phyloP scores from a whole-genome alignment of 1,140 invertebrate genomes.

The Lepidotrigona ventralis region DNA sequence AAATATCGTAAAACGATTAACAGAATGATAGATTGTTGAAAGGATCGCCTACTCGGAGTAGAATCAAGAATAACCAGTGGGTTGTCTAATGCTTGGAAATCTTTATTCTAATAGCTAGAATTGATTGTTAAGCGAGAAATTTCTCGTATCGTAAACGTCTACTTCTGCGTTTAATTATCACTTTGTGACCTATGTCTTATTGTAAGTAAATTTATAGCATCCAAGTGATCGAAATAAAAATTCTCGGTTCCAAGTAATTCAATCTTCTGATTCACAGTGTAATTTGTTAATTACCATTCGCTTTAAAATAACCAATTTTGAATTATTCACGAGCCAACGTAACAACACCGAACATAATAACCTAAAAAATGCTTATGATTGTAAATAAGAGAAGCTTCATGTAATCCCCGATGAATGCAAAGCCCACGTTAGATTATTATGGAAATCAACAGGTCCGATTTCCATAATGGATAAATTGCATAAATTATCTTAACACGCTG shows the following conservation, averaged over 20 bases:
- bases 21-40: background rate
- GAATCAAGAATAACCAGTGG: background rate
- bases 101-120: background rate
- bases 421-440: background rate
- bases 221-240: background rate
- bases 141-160: background rate
- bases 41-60: slow-evolving; percentile 6
- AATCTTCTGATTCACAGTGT: background rate
- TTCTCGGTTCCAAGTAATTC: background rate
- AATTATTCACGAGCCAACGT: background rate
- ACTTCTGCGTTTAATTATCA: too few species aligned
- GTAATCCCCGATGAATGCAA: background rate
- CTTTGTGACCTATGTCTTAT: background rate
- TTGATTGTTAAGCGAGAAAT: background rate
- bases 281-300: background rate
- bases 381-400: too few species aligned
- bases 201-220: background rate
- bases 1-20: background rate
- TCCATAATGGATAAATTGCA: slow-evolving; percentile 4
- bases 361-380: background rate
- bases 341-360: background rate
- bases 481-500: background rate
- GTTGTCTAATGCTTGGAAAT: background rate
- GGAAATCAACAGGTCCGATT: background rate
- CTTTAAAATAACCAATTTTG: background rate